These are phyloP conservation scores for Papilio elwesi DNA, from an alignment of 2,888 invertebrate genomes.

Conservation along the genomic window DNA sequence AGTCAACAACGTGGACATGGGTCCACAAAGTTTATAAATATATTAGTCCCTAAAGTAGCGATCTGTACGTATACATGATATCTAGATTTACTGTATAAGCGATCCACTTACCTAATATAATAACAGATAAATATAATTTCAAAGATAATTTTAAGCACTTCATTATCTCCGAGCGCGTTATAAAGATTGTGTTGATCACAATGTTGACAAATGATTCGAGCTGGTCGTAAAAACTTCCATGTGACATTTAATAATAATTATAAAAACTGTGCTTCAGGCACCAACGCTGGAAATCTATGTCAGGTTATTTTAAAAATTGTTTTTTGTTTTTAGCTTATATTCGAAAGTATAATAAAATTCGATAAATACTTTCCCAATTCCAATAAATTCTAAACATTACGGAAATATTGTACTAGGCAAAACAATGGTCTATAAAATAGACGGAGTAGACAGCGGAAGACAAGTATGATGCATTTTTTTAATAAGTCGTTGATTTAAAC, in stretches of 20 bases:
- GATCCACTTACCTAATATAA: neutral
- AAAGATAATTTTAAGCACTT: conserved; percentile 5
- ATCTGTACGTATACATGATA: neutral
- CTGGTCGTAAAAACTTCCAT: neutral
- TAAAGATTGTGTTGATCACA: conserved; percentile 20
- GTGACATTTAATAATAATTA: neutral
- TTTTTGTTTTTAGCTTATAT: neutral
- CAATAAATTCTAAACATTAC: no score
- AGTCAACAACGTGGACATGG: conserved; percentile 37
- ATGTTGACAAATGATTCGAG: conserved; percentile 26
- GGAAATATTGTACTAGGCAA: no score
- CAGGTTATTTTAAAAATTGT: conserved; percentile 24
- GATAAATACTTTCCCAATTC: no score
- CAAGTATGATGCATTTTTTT: no score
- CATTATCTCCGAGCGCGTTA: conserved; percentile 21
- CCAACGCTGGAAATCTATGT: conserved; percentile 2
- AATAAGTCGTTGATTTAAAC: no score
- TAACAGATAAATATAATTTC: conserved; percentile 21
- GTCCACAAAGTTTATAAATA: conserved; percentile 32
- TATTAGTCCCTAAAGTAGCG: neutral
- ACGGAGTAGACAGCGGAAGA: no score
- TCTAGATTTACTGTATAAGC: neutral
- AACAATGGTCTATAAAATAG: no score
- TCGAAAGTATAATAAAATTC: no score
- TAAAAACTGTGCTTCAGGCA: conserved; percentile 12